These are phyloP conservation scores for Yponomeuta sedellus DNA, from an alignment of 2,888 invertebrate species.

Conservation along the genomic window DNA sequence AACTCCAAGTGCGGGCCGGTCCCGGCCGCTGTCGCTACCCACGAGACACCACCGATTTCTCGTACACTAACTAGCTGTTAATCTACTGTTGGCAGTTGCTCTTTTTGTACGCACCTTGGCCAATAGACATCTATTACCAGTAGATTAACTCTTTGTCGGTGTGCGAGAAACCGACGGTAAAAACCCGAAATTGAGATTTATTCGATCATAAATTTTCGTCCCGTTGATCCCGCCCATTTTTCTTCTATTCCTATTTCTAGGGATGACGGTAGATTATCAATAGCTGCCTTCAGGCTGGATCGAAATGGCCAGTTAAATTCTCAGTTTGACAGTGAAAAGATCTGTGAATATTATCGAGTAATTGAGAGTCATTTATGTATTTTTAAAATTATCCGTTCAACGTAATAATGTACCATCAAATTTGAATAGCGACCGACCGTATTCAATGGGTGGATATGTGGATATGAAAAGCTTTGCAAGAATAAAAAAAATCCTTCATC, in stretches of 20 bases:
- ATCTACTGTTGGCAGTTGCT: no score
- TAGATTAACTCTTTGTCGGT: no score
- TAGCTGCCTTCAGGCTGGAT: no score
- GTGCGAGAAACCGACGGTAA: no score
- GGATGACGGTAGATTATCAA: no score
- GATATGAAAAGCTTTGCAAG: slow-evolving; percentile 6
- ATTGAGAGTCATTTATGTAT: neutral
- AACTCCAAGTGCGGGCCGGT: slow-evolving; percentile 23
- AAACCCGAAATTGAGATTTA: slow-evolving; percentile 29
- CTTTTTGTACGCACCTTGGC: no score
- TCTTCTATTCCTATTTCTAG: neutral
- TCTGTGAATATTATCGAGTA: no score
- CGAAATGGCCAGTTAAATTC: no score
- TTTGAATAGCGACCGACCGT: slow-evolving; percentile 57
- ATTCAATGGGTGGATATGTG: slow-evolving; percentile 40
- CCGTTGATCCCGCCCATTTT: neutral
- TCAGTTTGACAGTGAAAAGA: no score
- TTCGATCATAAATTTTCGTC: slow-evolving; percentile 34
- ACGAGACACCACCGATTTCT: no score
- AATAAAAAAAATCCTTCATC: slow-evolving; percentile 55
- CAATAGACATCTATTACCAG: no score
- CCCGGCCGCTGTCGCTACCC: slow-evolving; percentile 28
- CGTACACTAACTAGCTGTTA: no score
- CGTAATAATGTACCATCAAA: slow-evolving; percentile 34
- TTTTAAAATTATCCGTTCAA: neutral